Evolutionary conservation across 2,888 invertebrate genomes (phyloP), one percentile per base, ranked within the genome.

Genomic region (Drosophila mimetica): DNA sequence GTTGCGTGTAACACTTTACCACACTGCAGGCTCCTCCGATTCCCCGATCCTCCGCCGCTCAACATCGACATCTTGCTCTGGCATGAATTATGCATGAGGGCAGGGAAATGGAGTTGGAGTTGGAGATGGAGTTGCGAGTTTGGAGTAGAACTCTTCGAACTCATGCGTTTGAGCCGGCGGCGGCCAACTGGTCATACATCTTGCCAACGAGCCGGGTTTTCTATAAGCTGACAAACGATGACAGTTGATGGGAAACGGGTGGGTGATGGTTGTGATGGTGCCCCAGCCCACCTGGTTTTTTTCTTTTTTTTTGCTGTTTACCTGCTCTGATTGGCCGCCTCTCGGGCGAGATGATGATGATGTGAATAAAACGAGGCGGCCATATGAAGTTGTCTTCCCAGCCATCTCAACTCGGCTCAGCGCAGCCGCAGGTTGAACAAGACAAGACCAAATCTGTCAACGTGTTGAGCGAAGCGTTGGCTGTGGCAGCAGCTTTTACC

Each of bases 161-260:
- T 36, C 50, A 52, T 81, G 78, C 72, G 78, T 78, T 41, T 73
- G 81, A 60, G 66, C 79, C 47, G 72, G 36, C 47, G 72, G 36
- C 66, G 64, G 46, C 71, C 61, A 61, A 58, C 73, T 82, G 86
- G 86, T 70, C 84, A 86, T 82, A 86, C 86, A 71, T 86, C 86
- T 86, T 81, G 58, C 25, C 77, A 73, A 64, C 50, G 70, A 71
- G 78, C 42, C 61, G 65, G 67, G 71, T 71, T 82, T 42, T 81
- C 84, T 86, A 89, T 90, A 89, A 89, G 90, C 90, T 90, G 87
- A 90, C 90, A 90, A 90, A 90, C 90, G 90, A 90, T 90, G 90
- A 89, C 90, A 90, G 90, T 89, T 89, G 89, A 89, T 83, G 84
- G 74, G 79, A 47, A 76, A 84, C 86, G 78, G 84, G 88, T 82